phyloP scores from a whole-genome alignment of 2,113 vertebrate species.

The Pseudorectes ferrugineus region DNA sequence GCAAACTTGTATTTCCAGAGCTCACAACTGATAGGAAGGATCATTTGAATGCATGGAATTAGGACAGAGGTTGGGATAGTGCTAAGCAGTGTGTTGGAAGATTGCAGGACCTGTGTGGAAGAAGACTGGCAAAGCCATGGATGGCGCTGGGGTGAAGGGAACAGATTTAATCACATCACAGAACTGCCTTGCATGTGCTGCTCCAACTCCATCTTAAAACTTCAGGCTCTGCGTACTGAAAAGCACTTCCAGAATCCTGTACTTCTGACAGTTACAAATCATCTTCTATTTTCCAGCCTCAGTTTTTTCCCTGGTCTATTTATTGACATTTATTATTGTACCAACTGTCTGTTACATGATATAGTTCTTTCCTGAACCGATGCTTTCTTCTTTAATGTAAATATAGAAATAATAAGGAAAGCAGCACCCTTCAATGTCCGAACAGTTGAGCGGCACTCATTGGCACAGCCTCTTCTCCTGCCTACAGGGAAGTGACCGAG shows the following conservation, averaged over 20 bases:
- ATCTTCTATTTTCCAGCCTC: background rate
- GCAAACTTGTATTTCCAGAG: background rate
- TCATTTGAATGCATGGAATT: background rate
- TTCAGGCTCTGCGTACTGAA: background rate
- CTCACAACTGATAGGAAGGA: background rate
- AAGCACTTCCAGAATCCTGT: background rate
- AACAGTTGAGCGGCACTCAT: background rate
- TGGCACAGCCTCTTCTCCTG: background rate
- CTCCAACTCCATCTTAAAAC: background rate
- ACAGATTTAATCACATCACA: background rate
- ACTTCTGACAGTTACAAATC: background rate
- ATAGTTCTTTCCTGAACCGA: background rate
- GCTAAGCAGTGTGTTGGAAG: accelerated
- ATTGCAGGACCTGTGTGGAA: background rate
- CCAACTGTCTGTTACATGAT: background rate
- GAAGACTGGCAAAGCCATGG: background rate
- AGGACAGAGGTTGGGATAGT: background rate
- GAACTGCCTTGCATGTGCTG: background rate
- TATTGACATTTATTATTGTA: background rate
- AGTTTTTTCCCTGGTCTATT: background rate
- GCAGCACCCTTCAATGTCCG: background rate
- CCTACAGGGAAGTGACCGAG: background rate
- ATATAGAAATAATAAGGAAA: background rate
- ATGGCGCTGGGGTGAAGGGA: background rate
- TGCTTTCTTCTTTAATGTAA: background rate